Base-by-base conservation (phyloP, 2,797 vertebrate species). In the Sebastes jordani region DNA sequence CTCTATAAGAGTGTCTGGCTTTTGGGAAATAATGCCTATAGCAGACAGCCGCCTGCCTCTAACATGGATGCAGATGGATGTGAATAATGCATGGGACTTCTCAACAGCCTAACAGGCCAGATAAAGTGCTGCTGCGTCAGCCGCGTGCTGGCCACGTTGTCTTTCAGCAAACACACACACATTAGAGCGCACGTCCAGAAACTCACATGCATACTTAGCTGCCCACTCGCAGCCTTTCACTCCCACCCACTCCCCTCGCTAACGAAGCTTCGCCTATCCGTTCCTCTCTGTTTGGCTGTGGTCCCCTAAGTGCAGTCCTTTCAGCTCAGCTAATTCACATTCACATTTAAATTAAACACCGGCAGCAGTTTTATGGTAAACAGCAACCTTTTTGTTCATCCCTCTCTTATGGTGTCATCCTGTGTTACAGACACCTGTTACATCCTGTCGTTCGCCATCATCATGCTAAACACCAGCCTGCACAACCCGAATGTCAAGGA, bases 401-500 rank as follows among this genome's bases (percentile, higher is more conserved):
- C 9, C n/a, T 36, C 38, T 60, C 23, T 76, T 42, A 23, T 36
- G 13, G 49, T 55, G 42, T 46, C 58, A 69, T 67, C n/a, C 13
- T 29, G 49, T 46, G 56, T 82, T 76, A 13, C 77, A 99, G 98
- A 99, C 90, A 99, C 98, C 0, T 99, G 98, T 87, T 99, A 99
- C 0, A 98, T 99, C 84, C 96, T 99, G 58, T 99, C 98, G 10
- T 99, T 99, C 0, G 98, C 98, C 86, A 97, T 99, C 94, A 99
- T 99, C 94, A 99, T 99, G 98, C 92, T 99, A 81, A 99, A 99
- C 95, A 99, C 98, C 86, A 99, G 98, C 92, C 97, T 99, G 78
- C 98, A 99, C 95, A 99, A 99, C 94, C 98, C 98, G 56, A 99
- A 99, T 0, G 98, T 99, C 83, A 98, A 98, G 78, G 98, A 99